Base-by-base conservation (phyloP, 2,888 invertebrate species). In the Scaptomyza caliginosa region DNA sequence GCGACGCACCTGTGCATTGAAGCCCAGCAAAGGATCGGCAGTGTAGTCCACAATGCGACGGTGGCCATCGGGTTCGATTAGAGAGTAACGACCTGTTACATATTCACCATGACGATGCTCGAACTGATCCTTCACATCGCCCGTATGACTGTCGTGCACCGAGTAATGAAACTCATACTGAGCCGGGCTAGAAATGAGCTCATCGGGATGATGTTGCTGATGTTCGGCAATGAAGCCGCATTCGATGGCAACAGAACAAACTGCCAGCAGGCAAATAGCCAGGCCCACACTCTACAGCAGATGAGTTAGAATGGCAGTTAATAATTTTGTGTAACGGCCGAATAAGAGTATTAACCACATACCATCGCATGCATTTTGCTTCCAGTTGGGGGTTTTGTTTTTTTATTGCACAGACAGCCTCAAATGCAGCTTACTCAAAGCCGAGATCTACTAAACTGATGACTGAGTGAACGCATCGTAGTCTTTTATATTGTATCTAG, bases 101-200 rank as follows among this genome's bases (percentile, higher is more conserved):
- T 90, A 89, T 59, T 90, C 90, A 8, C 91, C 91, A 23, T 90
- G 88, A 45, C 91, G 90, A 58, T 90, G 89, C 78, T 91, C 91
- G 26, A 90, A 90, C 64, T 91, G 91, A 76, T 90, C 90, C 77
- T 91, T 91, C 0, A 91, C 85, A 70, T 91, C 91, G 11, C 91
- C 91, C 8, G 91, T 91, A 32, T 90, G 90, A n/a, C 84, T 82
- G 40, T 91, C 91, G 50, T 91, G 91, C 2, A 91, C 91, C 3
- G 89, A 86, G 46, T 91, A 91, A 28, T 89, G 90, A 62, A 91
- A 91, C 64, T 91, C 91, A 43, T 91, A 91, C 17, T 90, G 89
- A 16, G 91, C 89, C 28, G 90, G 90, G 43, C 80, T 79, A 16
- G 83, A 74, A 38, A 89, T 87, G 3, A 88, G 46, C 45, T 88